Percentiles rank a stretch among this genome's conserved stretches.
phyloP scores from a whole-genome alignment of 2,888 invertebrate genomes.

The Xestia rhomboidea region DNA sequence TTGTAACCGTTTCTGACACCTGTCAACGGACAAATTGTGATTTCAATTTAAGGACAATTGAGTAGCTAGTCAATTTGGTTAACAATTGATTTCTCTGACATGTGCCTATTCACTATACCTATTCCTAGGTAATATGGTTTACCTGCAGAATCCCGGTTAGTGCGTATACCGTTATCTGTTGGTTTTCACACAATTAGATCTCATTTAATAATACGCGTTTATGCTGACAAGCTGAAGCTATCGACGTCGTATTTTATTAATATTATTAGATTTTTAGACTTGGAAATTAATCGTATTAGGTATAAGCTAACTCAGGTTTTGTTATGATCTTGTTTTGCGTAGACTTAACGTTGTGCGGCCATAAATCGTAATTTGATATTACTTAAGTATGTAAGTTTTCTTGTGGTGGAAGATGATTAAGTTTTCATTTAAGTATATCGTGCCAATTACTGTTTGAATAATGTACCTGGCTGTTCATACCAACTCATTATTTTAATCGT shows the following conservation, averaged over 20 bases:
- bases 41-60: background rate
- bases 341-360: conserved; percentile 10
- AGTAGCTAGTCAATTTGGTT: background rate
- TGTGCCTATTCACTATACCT: background rate
- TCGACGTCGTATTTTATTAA: conserved; percentile 33
- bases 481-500: conserved; percentile 3
- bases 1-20: background rate
- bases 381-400: conserved; percentile 12
- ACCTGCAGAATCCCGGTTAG: background rate
- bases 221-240: conserved; percentile 25
- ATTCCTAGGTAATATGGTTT: background rate
- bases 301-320: conserved; percentile 12
- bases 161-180: conserved; percentile 25
- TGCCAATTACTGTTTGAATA: conserved; percentile 38
- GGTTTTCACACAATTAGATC: conserved; percentile 61
- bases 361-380: conserved; percentile 21
- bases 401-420: conserved; percentile 1
- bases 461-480: conserved; percentile 17
- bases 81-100: background rate
- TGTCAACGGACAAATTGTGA: background rate
- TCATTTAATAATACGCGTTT: conserved; percentile 53
- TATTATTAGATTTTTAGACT: conserved; percentile 30
- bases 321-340: conserved; percentile 19
- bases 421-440: conserved; percentile 13
- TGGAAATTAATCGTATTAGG: conserved; percentile 12